Conservation (phyloP, 2,113 vertebrate genomes). For the Brachionichthys hirsutus region DNA sequence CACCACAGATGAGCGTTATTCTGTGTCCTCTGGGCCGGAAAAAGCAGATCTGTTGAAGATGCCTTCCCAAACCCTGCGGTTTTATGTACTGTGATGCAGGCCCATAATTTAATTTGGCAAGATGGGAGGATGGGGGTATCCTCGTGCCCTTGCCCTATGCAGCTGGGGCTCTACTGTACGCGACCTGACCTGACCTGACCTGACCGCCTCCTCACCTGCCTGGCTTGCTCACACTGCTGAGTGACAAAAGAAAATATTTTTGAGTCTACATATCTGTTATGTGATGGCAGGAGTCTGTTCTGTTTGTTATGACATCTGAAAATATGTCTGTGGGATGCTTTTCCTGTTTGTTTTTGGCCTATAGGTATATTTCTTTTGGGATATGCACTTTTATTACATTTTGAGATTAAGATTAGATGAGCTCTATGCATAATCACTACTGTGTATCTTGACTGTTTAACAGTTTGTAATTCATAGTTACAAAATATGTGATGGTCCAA, state of each 20-base stretch:
- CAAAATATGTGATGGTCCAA: too few relatives aligned
- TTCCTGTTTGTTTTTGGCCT: too few relatives aligned
- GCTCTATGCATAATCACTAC: too few relatives aligned
- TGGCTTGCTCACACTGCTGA: conserved; percentile 15
- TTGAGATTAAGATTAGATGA: too few relatives aligned
- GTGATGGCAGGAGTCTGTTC: too few relatives aligned
- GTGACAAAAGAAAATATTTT: conserved; percentile 11
- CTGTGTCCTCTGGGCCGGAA: conserved; percentile 17
- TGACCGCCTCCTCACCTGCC: conserved; percentile 19
- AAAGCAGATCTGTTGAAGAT: conserved; percentile 21
- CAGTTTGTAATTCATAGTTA: too few relatives aligned
- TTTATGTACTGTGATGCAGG: conserved; percentile 34
- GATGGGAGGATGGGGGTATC: conserved; percentile 24
- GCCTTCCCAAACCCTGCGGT: conserved; percentile 12
- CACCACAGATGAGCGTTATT: conserved; percentile 39
- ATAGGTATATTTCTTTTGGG: too few relatives aligned
- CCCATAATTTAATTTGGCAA: conserved; percentile 54
- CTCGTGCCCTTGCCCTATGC: conserved; percentile 29
- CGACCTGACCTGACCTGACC: not conserved
- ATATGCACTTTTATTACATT: too few relatives aligned
- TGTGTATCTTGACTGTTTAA: too few relatives aligned
- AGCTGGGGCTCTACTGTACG: conserved; percentile 14
- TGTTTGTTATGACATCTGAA: too few relatives aligned
- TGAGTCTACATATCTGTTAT: too few relatives aligned
- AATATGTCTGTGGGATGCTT: too few relatives aligned